These are phyloP conservation scores for Enteromius fasciolatus DNA, from an alignment of 2,797 vertebrate species.

Conservation along the genomic window DNA sequence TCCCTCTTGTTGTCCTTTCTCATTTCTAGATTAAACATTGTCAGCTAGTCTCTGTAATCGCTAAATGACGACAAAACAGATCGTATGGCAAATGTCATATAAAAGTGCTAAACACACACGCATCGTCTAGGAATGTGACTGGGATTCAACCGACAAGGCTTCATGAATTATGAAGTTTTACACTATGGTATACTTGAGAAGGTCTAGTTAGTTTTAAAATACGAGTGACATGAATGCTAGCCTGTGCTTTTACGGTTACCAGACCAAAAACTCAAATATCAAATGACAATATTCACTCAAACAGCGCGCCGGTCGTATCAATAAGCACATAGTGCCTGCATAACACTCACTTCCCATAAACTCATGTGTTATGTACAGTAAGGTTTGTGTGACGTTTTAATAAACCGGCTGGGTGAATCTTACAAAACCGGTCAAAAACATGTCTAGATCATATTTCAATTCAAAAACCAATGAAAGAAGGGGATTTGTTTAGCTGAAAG, in stretches of 20 bases:
- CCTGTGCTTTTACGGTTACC: conserved; percentile 4
- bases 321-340: conserved; percentile 60
- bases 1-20: background rate
- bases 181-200: background rate
- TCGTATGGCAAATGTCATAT: conserved; percentile 42
- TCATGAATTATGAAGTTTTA: background rate
- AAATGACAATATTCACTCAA: background rate
- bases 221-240: conserved; percentile 13
- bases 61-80: background rate
- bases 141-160: conserved; percentile 15
- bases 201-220: conserved; percentile 4
- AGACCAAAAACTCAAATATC: conserved; percentile 31
- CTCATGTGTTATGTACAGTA: conserved; percentile 7
- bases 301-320: conserved; percentile 31
- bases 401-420: background rate
- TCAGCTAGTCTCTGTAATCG: background rate
- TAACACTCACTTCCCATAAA: conserved; percentile 42
- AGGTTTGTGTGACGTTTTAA: conserved; percentile 21
- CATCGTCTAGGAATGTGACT: conserved; percentile 5
- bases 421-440: background rate
- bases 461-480: background rate
- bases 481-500: background rate
- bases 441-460: background rate
- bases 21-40: conserved; percentile 1
- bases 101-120: conserved; percentile 53